Conservation (phyloP, 2,113 vertebrate species). For the Myrmecophaga tridactyla region DNA sequence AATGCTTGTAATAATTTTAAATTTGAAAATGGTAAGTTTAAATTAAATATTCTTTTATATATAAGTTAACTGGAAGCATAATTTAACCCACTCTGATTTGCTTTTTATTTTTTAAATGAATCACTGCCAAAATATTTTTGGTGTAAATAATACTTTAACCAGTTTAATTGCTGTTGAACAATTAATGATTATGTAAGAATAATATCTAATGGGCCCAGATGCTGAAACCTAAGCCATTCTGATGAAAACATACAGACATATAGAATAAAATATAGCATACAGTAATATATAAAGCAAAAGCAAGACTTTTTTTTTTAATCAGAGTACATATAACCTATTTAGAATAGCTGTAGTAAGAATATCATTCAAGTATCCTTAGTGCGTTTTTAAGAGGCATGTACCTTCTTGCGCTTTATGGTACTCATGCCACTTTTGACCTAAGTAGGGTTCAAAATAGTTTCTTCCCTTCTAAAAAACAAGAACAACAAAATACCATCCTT, state of each 20-base stretch:
- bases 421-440: neutral
- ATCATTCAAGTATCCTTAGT: neutral
- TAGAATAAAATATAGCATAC: neutral
- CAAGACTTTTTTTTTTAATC: neutral
- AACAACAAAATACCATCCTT: neutral
- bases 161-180: neutral
- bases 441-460: neutral
- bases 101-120: conserved; percentile 7
- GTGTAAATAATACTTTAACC: neutral
- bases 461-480: neutral
- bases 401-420: neutral
- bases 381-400: neutral
- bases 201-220: neutral
- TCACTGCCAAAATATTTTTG: neutral
- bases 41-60: neutral
- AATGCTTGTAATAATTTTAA: conserved; percentile 32
- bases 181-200: neutral
- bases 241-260: neutral
- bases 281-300: neutral
- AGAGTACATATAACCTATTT: neutral
- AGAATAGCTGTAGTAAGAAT: neutral
- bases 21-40: conserved; percentile 13
- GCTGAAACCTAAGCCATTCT: neutral
- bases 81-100: neutral
- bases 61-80: neutral